Percentiles rank a stretch among this genome's conserved stretches.
Evolutionary conservation across 2,797 vertebrate genomes (phyloP).

Genomic region (Triplophysa yarkandensis): DNA sequence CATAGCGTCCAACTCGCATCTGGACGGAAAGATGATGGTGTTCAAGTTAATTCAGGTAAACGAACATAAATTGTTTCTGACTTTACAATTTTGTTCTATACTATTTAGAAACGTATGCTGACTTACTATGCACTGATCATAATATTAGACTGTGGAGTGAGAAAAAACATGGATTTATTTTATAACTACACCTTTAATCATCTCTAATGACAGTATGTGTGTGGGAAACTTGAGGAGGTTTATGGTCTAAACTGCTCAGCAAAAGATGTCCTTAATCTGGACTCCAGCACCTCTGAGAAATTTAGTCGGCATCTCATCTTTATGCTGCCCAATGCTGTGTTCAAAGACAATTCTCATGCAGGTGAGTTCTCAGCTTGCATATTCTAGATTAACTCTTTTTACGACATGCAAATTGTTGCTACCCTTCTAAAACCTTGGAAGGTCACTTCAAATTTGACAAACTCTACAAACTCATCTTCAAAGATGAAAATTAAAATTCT

Average conservation of each 20-base stretch:
- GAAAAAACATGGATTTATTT: background rate
- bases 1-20: slow-evolving; percentile 79
- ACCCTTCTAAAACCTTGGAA: too few species aligned
- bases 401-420: background rate
- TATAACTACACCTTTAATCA: background rate
- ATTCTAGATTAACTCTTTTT: background rate
- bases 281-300: slow-evolving; percentile 94
- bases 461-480: too few species aligned
- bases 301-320: slow-evolving; percentile 97
- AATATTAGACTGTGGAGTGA: background rate
- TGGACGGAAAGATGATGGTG: slow-evolving; percentile 88
- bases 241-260: slow-evolving; percentile 80
- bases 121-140: too few species aligned
- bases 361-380: slow-evolving; percentile 75
- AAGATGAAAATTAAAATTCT: too few species aligned
- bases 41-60: slow-evolving; percentile 85
- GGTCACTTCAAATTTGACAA: too few species aligned
- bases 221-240: slow-evolving; percentile 80
- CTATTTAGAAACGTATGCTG: background rate
- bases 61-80: background rate
- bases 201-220: slow-evolving; percentile 77
- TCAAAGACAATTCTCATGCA: slow-evolving; percentile 90
- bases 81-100: background rate
- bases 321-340: slow-evolving; percentile 81
- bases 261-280: slow-evolving; percentile 86